Conservation (phyloP, 1,140 invertebrate genomes). For the Steinernema feltiae region DNA sequence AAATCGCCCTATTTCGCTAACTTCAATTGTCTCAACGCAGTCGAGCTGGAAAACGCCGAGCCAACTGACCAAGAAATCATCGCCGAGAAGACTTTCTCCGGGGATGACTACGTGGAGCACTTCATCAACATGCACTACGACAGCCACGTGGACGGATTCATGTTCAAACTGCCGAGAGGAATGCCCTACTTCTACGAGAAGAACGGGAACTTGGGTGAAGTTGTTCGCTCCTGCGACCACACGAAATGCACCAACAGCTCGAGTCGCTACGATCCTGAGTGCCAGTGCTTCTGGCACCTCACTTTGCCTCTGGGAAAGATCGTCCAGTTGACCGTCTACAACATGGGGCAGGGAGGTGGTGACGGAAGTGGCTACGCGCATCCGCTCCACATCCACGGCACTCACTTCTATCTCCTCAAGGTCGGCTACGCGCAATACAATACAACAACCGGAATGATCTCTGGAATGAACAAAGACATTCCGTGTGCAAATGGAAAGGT, state of each 20-base stretch:
- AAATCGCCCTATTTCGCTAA: constrained; percentile 39
- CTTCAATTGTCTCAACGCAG: constrained; percentile 27
- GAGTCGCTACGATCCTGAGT: constrained; percentile 35
- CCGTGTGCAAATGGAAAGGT: constrained; percentile 38
- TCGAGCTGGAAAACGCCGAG: constrained; percentile 40
- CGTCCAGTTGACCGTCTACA: constrained; percentile 54
- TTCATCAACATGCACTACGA: constrained; percentile 57
- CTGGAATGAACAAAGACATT: constrained; percentile 40
- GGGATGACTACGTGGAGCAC: constrained; percentile 46
- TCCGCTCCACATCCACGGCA: constrained; percentile 52
- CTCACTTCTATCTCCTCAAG: constrained; percentile 53
- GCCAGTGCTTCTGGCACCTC: constrained; percentile 50
- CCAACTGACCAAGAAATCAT: constrained; percentile 45
- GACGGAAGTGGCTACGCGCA: constrained; percentile 49
- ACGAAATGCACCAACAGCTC: neutral
- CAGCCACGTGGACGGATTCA: constrained; percentile 52
- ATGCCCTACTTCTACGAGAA: constrained; percentile 50
- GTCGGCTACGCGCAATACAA: constrained; percentile 46
- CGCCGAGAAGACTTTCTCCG: constrained; percentile 40
- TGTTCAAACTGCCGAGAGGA: constrained; percentile 46
- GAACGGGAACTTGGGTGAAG: constrained; percentile 28
- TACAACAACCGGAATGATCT: constrained; percentile 37
- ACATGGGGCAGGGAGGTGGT: constrained; percentile 51
- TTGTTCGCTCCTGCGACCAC: constrained; percentile 33
- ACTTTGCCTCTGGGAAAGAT: constrained; percentile 46